phyloP scores from a whole-genome alignment of 2,888 invertebrate genomes.

The Acanthoscelides obtectus region DNA sequence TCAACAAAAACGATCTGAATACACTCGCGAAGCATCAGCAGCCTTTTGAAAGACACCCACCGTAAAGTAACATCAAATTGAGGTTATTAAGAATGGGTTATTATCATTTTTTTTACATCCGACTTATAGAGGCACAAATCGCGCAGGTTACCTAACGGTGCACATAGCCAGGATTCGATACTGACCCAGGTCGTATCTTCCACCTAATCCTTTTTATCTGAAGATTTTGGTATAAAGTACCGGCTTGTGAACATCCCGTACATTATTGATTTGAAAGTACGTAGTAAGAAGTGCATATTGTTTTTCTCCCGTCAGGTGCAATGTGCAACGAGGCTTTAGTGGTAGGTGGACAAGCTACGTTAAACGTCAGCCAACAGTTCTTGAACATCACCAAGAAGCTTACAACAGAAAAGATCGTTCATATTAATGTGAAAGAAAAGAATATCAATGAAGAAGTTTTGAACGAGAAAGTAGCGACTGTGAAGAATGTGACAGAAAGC shows the following conservation, averaged over 20 bases:
- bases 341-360: constrained; percentile 60
- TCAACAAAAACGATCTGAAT: too few relatives aligned
- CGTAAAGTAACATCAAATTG: too few relatives aligned
- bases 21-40: too few relatives aligned
- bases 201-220: too few relatives aligned
- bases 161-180: too few relatives aligned
- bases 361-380: constrained; percentile 55
- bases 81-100: too few relatives aligned
- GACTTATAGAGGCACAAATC: constrained; percentile 33
- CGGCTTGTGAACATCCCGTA: too few relatives aligned
- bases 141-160: constrained; percentile 60
- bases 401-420: constrained; percentile 24
- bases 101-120: too few relatives aligned
- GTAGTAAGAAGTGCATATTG: background rate
- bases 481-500: background rate
- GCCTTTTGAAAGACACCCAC: too few relatives aligned
- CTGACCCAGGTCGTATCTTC: too few relatives aligned
- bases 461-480: background rate
- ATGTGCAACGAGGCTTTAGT: constrained; percentile 73
- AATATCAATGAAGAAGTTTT: background rate
- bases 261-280: too few relatives aligned
- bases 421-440: constrained; percentile 12
- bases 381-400: constrained; percentile 31
- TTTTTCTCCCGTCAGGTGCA: constrained; percentile 53
- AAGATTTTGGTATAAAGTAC: too few relatives aligned